Base-by-base conservation (phyloP, 2,113 vertebrate genomes). In the Chlorodrepanis virens region DNA sequence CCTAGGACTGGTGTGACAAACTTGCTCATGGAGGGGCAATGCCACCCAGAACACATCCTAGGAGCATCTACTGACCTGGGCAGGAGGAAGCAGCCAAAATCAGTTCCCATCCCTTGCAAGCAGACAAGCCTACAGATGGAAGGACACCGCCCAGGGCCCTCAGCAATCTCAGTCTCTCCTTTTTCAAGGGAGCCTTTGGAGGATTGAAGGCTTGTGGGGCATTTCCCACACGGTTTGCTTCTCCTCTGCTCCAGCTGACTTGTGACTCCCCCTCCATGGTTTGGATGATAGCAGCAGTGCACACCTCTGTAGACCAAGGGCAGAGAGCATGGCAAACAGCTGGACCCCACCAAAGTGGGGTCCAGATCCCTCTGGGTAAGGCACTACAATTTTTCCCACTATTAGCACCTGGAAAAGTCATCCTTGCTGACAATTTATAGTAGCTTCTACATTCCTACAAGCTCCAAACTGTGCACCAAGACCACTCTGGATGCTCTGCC, bases 271-370 rank as follows among this genome's bases (percentile, higher is more conserved):
- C 0, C 3, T 45, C 18, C 21, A 19, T 24, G 23, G 37, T 60
- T 47, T 49, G 42, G 61, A 39, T 29, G 57, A 28, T 0, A 2
- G 42, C 28, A 74, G 4, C 1, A 0, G 20, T 7, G 3, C 20
- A 39, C 24, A 79, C 2, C 3, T 37, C 39, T 67, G 39, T 12
- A 49, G 45, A 50, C 8, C 3, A 2, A 82, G 11, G 14, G 6
- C 63, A 47, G 27, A 39, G 14, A 14, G 37, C 25, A 49, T 11
- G 5, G 17, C 45, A 17, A 86, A 65, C 16, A 83, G 27, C 12
- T 56, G 52, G 82, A 52, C 17, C 13, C 14, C 54, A 57, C 14
- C 54, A 57, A 11, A 65, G 7, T 9, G 33, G 9, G 15, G 12
- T 44, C 27, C 61, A 59, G 61, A 72, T 9, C 20, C 11, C 2